Percentiles rank a stretch among this genome's conserved stretches.
Evolutionary conservation across 2,113 vertebrate genomes (phyloP).

Genomic region (Microcebus tavaratra): DNA sequence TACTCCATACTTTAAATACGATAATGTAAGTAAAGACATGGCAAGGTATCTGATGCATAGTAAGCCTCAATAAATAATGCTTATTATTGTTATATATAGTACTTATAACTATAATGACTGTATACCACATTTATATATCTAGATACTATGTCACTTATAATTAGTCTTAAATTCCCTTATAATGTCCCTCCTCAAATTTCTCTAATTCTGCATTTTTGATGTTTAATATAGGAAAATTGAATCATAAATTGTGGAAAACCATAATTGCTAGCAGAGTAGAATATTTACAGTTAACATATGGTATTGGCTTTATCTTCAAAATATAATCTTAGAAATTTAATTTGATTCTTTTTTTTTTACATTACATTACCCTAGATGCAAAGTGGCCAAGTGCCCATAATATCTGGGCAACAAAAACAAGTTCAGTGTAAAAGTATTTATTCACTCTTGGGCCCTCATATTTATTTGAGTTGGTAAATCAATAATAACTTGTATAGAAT

Average conservation of each 20-base stretch:
- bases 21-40: neutral
- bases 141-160: neutral
- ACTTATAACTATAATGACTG: neutral
- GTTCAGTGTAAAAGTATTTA: slow-evolving; percentile 36
- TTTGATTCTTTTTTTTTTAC: neutral
- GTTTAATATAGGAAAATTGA: neutral
- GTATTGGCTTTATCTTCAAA: slow-evolving; percentile 13
- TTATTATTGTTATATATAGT: neutral
- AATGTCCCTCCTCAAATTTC: neutral
- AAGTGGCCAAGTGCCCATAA: neutral
- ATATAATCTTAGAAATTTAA: slow-evolving; percentile 19
- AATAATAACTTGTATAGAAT: neutral
- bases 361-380: slow-evolving; percentile 31
- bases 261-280: neutral
- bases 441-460: neutral
- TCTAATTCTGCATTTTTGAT: neutral
- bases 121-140: neutral
- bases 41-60: neutral
- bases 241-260: neutral
- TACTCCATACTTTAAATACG: neutral
- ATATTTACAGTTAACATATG: slow-evolving; percentile 51
- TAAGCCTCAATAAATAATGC: neutral
- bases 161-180: neutral
- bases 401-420: slow-evolving; percentile 40
- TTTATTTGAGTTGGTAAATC: slow-evolving; percentile 45